A percentile compares a stretch with the other conserved stretches of the same genome.
phyloP scores from a whole-genome alignment of 2,113 vertebrate species.

The Rhea pennata region DNA sequence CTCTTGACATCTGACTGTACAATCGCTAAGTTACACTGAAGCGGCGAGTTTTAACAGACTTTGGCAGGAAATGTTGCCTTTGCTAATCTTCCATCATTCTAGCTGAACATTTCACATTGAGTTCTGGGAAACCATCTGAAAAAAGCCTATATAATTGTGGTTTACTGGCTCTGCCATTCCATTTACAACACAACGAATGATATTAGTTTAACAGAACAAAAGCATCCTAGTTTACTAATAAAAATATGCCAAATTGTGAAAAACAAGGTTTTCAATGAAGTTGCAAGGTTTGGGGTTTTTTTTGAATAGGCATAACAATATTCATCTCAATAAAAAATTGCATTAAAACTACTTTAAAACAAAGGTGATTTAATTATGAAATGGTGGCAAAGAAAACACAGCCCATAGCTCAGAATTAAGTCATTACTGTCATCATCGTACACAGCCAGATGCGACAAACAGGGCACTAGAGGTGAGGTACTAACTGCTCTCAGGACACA shows the following conservation, averaged over 20 bases:
- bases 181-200: slow-evolving; percentile 15
- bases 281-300: neutral
- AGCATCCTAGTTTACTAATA: neutral
- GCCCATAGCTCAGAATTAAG: neutral
- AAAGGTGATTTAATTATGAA: neutral
- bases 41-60: neutral
- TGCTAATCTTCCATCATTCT: neutral
- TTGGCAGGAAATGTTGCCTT: neutral
- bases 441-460: neutral
- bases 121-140: neutral
- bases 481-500: neutral
- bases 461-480: neutral
- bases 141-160: neutral
- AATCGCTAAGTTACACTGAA: neutral
- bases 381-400: neutral
- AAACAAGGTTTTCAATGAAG: neutral
- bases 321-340: neutral
- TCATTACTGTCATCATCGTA: neutral
- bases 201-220: neutral
- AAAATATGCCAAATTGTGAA: neutral
- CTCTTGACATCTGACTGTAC: neutral
- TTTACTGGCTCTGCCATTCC: slow-evolving; percentile 2
- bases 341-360: neutral
- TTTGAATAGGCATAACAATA: neutral
- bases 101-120: neutral